These are phyloP conservation scores for Chionomys nivalis DNA, from an alignment of 2,113 vertebrate genomes.

Conservation along the genomic window DNA sequence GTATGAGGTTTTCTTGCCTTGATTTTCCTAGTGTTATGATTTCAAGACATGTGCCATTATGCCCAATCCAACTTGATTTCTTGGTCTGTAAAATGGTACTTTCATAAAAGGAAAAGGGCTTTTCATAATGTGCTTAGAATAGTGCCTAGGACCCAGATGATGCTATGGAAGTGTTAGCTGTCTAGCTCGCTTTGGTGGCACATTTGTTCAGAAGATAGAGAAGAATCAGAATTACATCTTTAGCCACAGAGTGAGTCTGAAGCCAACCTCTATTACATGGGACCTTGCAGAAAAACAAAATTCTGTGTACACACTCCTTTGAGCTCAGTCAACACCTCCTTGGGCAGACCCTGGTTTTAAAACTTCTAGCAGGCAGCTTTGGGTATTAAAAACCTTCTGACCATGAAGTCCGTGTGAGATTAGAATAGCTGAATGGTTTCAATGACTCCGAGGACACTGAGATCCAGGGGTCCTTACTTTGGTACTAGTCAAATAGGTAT, in stretches of 20 bases:
- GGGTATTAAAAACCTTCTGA: constrained; percentile 87
- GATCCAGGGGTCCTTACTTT: constrained; percentile 84
- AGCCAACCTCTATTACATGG: neutral
- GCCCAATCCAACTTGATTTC: neutral
- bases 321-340: constrained; percentile 89
- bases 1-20: neutral
- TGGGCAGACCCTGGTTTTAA: constrained; percentile 90
- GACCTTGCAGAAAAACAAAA: neutral
- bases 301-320: constrained; percentile 86
- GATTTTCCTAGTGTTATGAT: neutral
- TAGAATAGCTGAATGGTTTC: constrained; percentile 85
- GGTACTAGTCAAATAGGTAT: constrained; percentile 87
- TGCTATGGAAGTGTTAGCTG: neutral
- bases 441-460: constrained; percentile 80
- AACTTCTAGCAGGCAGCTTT: constrained; percentile 90
- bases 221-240: neutral
- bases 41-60: neutral
- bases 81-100: constrained; percentile 23
- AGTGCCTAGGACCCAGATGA: neutral
- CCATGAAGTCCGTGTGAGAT: constrained; percentile 87
- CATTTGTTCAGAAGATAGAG: neutral
- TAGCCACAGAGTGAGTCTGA: neutral
- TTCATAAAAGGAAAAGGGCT: neutral
- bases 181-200: neutral
- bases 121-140: neutral